These are phyloP conservation scores for Pocota personata DNA, from an alignment of 2,888 invertebrate genomes.

Conservation along the genomic window DNA sequence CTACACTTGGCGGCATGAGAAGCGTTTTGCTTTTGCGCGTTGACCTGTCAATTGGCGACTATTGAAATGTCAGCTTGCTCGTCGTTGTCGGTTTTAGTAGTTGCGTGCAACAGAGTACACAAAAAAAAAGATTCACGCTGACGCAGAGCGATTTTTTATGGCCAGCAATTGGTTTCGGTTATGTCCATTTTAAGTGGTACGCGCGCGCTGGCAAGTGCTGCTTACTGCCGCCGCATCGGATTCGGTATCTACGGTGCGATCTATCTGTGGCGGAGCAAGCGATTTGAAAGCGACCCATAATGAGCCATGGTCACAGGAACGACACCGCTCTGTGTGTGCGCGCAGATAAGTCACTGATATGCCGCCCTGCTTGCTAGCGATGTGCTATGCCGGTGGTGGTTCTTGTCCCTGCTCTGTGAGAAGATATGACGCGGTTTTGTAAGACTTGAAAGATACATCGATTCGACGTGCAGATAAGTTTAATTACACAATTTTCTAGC, in stretches of 20 bases:
- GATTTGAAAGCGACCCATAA: constrained; percentile 68
- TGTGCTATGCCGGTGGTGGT: constrained; percentile 48
- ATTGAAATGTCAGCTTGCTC: constrained; percentile 81
- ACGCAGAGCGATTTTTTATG: constrained; percentile 70
- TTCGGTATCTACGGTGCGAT: constrained; percentile 49
- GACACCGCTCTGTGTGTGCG: constrained; percentile 60
- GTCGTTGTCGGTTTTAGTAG: constrained; percentile 57
- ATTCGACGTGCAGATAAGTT: constrained; percentile 70
- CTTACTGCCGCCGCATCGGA: constrained; percentile 28
- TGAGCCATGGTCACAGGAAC: constrained; percentile 70
- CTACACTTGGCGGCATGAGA: constrained; percentile 72
- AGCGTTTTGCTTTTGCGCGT: constrained; percentile 78
- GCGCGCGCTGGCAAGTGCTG: constrained; percentile 65
- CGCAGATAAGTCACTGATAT: constrained; percentile 73
- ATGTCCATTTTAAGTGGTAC: constrained; percentile 73
- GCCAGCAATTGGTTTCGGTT: constrained; percentile 71
- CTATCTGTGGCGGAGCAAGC: constrained; percentile 31
- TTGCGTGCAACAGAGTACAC: constrained; percentile 57
- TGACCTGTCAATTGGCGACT: constrained; percentile 82
- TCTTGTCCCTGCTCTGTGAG: constrained; percentile 64
- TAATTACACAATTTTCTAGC: constrained; percentile 73
- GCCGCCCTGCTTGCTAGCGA: constrained; percentile 38
- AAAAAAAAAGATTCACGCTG: constrained; percentile 56
- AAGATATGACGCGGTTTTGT: constrained; percentile 71
- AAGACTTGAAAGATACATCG: constrained; percentile 71